Conservation (phyloP, 2,888 invertebrate species). For the Lissonota sp. region DNA sequence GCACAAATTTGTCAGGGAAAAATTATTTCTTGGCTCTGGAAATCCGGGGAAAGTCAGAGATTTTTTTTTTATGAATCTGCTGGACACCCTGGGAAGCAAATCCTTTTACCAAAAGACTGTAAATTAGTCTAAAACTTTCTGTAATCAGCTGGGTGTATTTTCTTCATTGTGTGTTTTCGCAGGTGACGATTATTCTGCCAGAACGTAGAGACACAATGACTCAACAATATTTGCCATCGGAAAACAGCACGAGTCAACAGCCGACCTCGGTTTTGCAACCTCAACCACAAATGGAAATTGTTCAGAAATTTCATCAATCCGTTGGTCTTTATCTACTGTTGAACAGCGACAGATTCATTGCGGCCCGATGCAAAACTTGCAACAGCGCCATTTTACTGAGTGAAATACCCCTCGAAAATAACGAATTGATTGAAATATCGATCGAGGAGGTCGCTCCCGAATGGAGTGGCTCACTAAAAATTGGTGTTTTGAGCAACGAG, state of each 20-base stretch:
- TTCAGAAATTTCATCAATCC: conserved; percentile 85
- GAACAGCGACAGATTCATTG: conserved; percentile 88
- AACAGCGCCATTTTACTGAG: conserved; percentile 89
- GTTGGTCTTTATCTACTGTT: conserved; percentile 90
- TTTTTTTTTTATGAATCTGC: too few species aligned
- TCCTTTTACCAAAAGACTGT: too few species aligned
- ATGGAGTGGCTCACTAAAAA: conserved; percentile 90
- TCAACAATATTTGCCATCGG: conserved; percentile 82
- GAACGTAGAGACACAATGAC: conserved; percentile 81
- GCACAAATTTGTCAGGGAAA: too few species aligned
- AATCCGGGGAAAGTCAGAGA: too few species aligned
- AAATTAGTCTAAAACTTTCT: too few species aligned
- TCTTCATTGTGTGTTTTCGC: neutral
- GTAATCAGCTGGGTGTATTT: too few species aligned
- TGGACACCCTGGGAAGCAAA: too few species aligned
- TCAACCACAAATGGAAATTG: conserved; percentile 83
- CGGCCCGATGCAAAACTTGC: conserved; percentile 86
- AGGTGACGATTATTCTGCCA: conserved; percentile 81
- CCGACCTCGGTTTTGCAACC: conserved; percentile 86
- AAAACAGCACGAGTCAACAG: conserved; percentile 86
- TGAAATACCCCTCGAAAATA: conserved; percentile 88
- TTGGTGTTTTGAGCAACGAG: conserved; percentile 92
- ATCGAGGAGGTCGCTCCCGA: conserved; percentile 87
- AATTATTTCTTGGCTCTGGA: too few species aligned
- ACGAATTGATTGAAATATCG: conserved; percentile 92